Conservation (phyloP, 2,888 invertebrate genomes). For the Nephrocerus scutellatus region DNA sequence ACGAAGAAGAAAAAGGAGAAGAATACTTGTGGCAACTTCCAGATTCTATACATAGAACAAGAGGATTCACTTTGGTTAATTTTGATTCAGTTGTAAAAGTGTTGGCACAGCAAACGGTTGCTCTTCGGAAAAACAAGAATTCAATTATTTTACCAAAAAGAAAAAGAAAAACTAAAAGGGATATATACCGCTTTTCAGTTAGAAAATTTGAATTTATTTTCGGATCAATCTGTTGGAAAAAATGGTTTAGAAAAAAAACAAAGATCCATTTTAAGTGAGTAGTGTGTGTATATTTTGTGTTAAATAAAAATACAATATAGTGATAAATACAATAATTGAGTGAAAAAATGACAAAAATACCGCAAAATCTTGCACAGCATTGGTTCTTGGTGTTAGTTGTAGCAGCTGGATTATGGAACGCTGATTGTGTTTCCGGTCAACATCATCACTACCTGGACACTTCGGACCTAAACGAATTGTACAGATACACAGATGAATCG, state of each 20-base stretch:
- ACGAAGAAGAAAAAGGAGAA: no score
- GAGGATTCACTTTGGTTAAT: constrained; percentile 32
- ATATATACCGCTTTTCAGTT: constrained; percentile 27
- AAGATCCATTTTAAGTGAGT: no score
- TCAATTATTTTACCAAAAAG: constrained; percentile 8
- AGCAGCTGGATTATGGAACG: constrained; percentile 18
- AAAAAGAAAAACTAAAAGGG: constrained; percentile 10
- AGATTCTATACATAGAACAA: constrained; percentile 28
- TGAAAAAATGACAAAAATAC: constrained; percentile 16
- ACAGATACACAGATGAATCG: constrained; percentile 28
- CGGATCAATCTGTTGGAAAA: neutral
- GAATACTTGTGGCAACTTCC: no score
- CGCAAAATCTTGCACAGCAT: constrained; percentile 25
- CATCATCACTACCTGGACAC: constrained; percentile 36
- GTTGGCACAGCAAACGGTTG: constrained; percentile 29
- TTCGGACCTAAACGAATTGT: constrained; percentile 35
- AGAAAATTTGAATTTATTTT: neutral
- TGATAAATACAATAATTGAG: no score
- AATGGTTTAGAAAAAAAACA: no score
- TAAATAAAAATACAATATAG: no score
- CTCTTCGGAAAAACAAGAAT: constrained; percentile 18
- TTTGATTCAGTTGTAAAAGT: constrained; percentile 32
- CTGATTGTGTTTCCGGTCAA: constrained; percentile 27
- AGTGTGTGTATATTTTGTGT: no score
- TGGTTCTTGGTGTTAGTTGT: constrained; percentile 28